Evolutionary conservation across 2,797 vertebrate species (phyloP), one percentile per base, ranked within the genome.

Genomic region (Echeneis naucrates): DNA sequence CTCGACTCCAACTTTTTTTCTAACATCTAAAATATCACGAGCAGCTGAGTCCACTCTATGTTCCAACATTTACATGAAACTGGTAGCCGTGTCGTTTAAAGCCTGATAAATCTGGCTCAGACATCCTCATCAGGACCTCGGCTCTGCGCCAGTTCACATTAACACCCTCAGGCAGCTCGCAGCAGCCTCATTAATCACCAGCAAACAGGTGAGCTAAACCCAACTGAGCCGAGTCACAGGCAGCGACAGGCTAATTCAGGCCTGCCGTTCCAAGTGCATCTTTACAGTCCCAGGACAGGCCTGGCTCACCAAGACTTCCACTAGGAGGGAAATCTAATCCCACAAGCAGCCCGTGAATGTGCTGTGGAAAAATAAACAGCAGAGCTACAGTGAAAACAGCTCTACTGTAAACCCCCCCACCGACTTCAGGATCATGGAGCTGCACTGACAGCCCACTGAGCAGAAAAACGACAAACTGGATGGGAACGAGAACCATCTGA

Each of bases 301-400:
- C 65, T 65, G 75, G 74, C 69, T 81, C 71, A 61, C 65, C 0
- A 12, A 63, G 75, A 55, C 82, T 67, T 82, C 72, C 81, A 78
- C 52, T 80, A 51, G 65, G 44, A 73, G 71, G 68, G 82, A 85
- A 86, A 89, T 75, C 62, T 59, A 87, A 91, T 85, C 78, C 82
- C 60, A 66, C 60, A 70, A 82, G 81, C 80, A 84, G 80, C 65
- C 78, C 4, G 69, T 64, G 72, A 90, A 88, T 77, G 81, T 68
- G 74, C 82, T 68, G 74, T 85, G 86, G 83, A 91, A 90, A 91
- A 91, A 85, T 84, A 86, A 90, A 89, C 69, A 70, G 32, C 62
- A 57, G 77, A 85, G 88, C 78, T 71, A 54, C 72, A 59, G 84
- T 76, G 75, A 87, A 85, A 87, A 83, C 75, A 85, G 78, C 59